Base-by-base conservation (phyloP, 2,888 invertebrate species). In the Drosophila nigricruria region DNA sequence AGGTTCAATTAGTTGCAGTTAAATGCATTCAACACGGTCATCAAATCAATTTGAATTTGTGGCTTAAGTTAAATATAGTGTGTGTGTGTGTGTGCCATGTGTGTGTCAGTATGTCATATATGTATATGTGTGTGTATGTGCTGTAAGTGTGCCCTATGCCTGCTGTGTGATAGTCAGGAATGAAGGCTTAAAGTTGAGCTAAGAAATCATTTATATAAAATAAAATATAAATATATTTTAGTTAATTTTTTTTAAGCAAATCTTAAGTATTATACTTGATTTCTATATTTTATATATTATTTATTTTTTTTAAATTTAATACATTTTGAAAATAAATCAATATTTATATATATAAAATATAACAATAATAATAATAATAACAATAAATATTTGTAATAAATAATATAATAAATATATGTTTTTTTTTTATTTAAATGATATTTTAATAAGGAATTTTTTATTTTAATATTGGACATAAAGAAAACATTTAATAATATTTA, bases 1-100 rank as follows among this genome's bases (percentile, higher is more conserved):
- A 62, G 69, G 40, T 70, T 72, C 68, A 86, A 88, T 84, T 85
- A 79, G 77, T 77, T 76, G 60, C 68, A 74, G 69, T 71, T 73
- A 73, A 82, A 73, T 73, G 74, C 86, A 75, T 70, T 80, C 70
- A 73, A 72, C 76, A 73, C 73, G 64, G 49, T 57, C 70, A 42
- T 63, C 67, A 70, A 81, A 78, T 83, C 78, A 73, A 80, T 79
- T 82, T 71, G 53, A 66, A 68, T 78, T 77, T 73, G 61, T 47
- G 84, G 84, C 82, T 73, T 76, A 73, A 52, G 47, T 34, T 50
- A 57, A 45, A 49, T 60, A 30, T 18, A 1, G 20, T 18, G 5
- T 30, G 42, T 5, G 5, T n/a, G 58, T 23, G 30, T 30, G 8
- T 18, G n/a, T 25, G n/a, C 1, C 14, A 1, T 12, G 27, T 14